Evolutionary conservation across 2,888 invertebrate species (phyloP), one percentile per base, ranked within the genome.

Genomic region (Agrochola macilenta): DNA sequence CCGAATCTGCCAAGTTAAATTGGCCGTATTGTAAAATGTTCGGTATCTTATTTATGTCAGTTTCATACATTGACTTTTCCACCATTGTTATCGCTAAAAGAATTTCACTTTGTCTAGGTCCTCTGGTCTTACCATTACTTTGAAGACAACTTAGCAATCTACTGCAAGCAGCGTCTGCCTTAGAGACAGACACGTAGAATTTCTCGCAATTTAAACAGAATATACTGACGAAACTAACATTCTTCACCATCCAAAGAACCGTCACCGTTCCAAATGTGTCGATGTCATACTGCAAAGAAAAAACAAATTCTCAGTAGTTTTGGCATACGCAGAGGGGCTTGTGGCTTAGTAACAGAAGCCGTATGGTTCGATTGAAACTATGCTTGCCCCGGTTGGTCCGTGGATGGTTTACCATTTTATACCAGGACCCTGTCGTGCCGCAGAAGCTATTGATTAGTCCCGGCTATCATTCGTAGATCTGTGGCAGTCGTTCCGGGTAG

Each of bases 121-220:
- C 5, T 57, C 20, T 39, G 3, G 39, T 12, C 17, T 43, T 69
- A 73, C 54, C 26, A 7, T 52, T 54, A 54, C 39, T 43, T 43
- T 69, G 54, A 14, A 69, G 52, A 69, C 23, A 30, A 2, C 23
- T 43, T 23, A 73, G 17, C 54, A 73, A 54, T 26, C 69, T 23
- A 73, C 54, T 54, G 54, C 73, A 73, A 54, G 23, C 69, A 69
- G 39, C 11, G 17, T 73, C 69, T 17, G 11, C 73, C 17, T 69
- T 43, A 30, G 39, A 54, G 2, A 69, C 17, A 7, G 69, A 69
- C 2, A 3, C 0, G 23, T 73, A 69, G 73, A 54, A 73, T 43
- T 69, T 69, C 7, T 73, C 73, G 26, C 73, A 73, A 4, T 11
- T 1, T 2, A 2, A 23, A 43, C 73, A 30, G 26, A 73, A 73